Evolutionary conservation across 2,888 invertebrate species (phyloP), one percentile per base, ranked within the genome.

Genomic region (Parelbella ahira): DNA sequence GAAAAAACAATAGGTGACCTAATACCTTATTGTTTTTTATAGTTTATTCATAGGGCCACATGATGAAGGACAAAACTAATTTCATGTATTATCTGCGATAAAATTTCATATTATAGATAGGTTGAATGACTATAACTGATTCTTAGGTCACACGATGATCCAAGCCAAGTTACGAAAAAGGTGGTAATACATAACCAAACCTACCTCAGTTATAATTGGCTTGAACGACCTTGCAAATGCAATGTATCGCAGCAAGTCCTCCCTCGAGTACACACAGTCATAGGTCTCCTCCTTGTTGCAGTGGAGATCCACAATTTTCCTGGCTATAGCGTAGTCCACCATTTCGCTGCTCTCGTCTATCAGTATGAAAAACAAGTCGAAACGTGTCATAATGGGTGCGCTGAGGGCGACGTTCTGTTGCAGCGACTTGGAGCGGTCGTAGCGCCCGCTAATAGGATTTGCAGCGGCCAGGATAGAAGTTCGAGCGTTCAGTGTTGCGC

Each of bases 341-440:
- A 97, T 91, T 86, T 93, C 80, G 18, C 80, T 82, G 66, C 97
- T 96, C 71, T 99, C 99, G 70, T 99, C 99, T 1, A 99, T 95
- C 1, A 99, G 89, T 53, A 99, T 97, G 82, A 99, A 99, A 88
- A 99, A 99, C 7, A 99, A 87, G 81, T 99, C 99, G 78, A 99
- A 99, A 55, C 99, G 91, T 0, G 99, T 99, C 98, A 99, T 98
- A 62, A 99, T 98, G 0, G 99, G 99, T 0, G 99, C 97, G 0
- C 96, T 93, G 7, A 99, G 84, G 0, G 93, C 90, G 1, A 99
- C 94, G 75, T 99, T 99, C 69, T 98, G 97, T 59, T 97, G 96
- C 2, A 99, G 83, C 0, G 97, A 96, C 69, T 96, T 97, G 0
- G 95, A 91, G 24, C 97, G 90, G 79, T 99, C 98, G 78, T 99